These are phyloP conservation scores for Oreochromis grahami DNA, from an alignment of 2,797 vertebrate genomes.

Conservation along the genomic window DNA sequence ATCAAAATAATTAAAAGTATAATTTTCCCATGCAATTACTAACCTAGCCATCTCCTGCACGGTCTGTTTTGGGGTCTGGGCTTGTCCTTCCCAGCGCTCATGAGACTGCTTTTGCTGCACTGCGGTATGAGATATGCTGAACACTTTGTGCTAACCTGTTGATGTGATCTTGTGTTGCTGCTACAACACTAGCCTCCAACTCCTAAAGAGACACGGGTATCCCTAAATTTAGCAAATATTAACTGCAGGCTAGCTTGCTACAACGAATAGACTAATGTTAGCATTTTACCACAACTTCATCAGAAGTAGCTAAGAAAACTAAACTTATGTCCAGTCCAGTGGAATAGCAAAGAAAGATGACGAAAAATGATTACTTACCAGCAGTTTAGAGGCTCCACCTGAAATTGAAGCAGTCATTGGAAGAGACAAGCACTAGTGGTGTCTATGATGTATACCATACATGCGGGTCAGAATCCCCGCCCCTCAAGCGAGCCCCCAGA, in stretches of 20 bases:
- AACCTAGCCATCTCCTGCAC: neutral
- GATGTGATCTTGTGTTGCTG: neutral
- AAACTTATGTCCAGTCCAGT: neutral
- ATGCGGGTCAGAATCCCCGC: neutral
- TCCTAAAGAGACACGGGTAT: neutral
- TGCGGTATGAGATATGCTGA: neutral
- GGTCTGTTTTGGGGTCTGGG: neutral
- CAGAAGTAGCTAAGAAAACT: neutral
- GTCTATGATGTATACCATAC: neutral
- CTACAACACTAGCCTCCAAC: neutral
- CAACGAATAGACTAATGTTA: neutral
- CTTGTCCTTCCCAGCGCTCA: neutral
- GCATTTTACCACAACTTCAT: neutral
- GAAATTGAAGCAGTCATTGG: neutral
- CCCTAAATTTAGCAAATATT: neutral
- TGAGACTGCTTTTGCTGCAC: neutral
- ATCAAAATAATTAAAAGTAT: neutral
- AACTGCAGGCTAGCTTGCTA: neutral
- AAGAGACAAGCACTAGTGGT: neutral
- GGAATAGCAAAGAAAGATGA: neutral
- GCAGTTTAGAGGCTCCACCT: neutral
- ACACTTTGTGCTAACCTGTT: neutral
- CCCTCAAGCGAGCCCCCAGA: neutral
- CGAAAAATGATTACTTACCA: neutral
- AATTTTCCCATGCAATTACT: neutral